Base-by-base conservation (phyloP, 2,888 invertebrate genomes). In the Drosophila bunnanda region DNA sequence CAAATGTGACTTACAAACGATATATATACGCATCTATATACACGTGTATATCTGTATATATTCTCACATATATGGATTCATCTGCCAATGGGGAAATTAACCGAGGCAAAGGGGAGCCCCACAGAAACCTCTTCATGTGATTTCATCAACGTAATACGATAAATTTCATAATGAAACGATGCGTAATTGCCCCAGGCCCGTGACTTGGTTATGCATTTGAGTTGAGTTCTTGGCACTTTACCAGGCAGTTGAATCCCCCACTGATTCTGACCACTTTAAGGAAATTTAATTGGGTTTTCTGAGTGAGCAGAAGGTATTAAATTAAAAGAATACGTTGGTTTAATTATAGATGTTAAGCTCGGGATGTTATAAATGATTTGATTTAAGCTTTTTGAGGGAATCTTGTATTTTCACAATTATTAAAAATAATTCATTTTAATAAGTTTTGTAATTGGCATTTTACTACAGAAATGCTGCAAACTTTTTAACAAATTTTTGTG, bases 111-210 rank as follows among this genome's bases (percentile, higher is more conserved):
- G 28, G 34, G 48, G 20, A 20, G 30, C 20, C 39, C 39, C 36
- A 41, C 41, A 53, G 52, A 43, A 52, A 65, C 38, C 74, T 34
- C 78, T 72, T 73, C 89, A 72, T 78, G 78, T 89, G 86, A 84
- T 89, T 88, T 88, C 89, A 89, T 84, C 89, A 84, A 79, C 80
- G 89, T 84, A 89, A 89, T 89, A 82, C 82, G 85, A 89, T 89
- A 85, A 89, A 84, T 89, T 84, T 76, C 77, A 84, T 89, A 89
- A 88, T 88, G 84, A 88, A 89, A 88, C 82, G 72, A 82, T 62
- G 85, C 82, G 85, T 89, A 89, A 84, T 89, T 84, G 75, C 71
- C 79, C 25, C 66, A 34, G 15, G 48, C 38, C 62, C 8, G 25
- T 32, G 12, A 44, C 44, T 22, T 65, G 39, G 64, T 25, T 41